Evolutionary conservation across 2,888 invertebrate species (phyloP).

Genomic region (Xylophagus ater): DNA sequence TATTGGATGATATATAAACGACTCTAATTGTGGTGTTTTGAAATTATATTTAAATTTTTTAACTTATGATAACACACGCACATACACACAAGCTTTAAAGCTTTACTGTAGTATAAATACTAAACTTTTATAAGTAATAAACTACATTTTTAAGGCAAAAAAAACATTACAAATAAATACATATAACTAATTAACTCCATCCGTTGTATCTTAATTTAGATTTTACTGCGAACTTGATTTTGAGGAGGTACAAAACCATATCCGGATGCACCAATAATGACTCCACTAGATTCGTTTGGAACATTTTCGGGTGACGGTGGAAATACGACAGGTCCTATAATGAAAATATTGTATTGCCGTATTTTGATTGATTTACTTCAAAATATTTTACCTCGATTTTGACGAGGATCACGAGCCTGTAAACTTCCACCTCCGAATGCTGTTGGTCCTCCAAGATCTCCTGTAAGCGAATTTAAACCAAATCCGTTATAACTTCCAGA

Average conservation of each 20-base stretch:
- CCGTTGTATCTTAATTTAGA: constrained; percentile 7
- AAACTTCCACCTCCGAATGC: constrained; percentile 15
- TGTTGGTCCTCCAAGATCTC: constrained; percentile 18
- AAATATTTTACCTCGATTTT: constrained; percentile 34
- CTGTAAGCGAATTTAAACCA: constrained; percentile 16
- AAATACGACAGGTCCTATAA: constrained; percentile 70
- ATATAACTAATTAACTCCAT: too few relatives aligned
- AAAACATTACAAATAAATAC: too few relatives aligned
- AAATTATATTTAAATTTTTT: too few relatives aligned
- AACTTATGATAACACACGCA: too few relatives aligned
- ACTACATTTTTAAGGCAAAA: too few relatives aligned
- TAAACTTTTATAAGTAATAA: too few relatives aligned
- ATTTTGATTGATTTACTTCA: not conserved
- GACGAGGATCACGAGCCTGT: constrained; percentile 31
- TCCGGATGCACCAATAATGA: constrained; percentile 71
- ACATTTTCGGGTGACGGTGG: constrained; percentile 58
- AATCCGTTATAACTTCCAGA: constrained; percentile 13
- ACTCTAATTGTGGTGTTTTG: too few relatives aligned
- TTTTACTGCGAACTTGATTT: constrained; percentile 20
- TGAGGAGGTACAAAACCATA: constrained; percentile 72
- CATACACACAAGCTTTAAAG: too few relatives aligned
- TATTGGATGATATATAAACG: too few relatives aligned
- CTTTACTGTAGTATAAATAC: too few relatives aligned
- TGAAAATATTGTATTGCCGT: constrained; percentile 8
- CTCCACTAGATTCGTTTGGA: constrained; percentile 64